A percentile compares a stretch with the other conserved stretches of the same genome.
Conservation (phyloP, 2,797 vertebrate genomes). For the Sciurus vulgaris region DNA sequence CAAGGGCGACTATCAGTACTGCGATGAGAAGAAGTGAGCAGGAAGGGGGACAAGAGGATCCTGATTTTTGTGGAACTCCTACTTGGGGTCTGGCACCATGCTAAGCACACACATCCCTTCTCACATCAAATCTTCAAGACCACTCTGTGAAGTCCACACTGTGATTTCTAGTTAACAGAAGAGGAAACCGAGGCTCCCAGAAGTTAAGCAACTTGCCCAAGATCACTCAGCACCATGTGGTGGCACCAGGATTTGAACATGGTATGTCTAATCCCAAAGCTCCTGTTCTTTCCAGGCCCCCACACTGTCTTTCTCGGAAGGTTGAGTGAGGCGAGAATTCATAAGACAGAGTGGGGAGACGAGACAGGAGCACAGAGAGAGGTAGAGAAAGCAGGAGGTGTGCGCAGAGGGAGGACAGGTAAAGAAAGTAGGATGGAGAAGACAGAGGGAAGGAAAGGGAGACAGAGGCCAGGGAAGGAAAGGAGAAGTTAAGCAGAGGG, state of each 20-base stretch:
- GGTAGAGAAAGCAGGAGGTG: background rate
- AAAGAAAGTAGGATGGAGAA: background rate
- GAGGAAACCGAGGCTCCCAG: conserved; percentile 74
- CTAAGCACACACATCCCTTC: background rate
- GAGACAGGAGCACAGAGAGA: background rate
- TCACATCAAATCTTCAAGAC: conserved; percentile 62
- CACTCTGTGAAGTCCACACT: conserved; percentile 1
- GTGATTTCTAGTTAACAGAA: conserved; percentile 34
- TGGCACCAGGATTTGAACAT: background rate
- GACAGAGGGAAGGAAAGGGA: background rate
- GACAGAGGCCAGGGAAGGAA: background rate
- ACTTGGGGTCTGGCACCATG: background rate
- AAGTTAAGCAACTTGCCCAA: conserved; percentile 67
- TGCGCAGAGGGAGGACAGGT: background rate
- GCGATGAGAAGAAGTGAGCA: background rate
- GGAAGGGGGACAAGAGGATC: background rate
- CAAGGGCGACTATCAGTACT: background rate
- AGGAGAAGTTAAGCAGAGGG: background rate
- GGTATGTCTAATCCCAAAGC: background rate
- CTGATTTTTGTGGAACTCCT: background rate
- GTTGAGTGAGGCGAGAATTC: background rate
- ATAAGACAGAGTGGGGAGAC: background rate
- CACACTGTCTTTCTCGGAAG: background rate
- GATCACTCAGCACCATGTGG: background rate
- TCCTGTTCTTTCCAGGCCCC: background rate